Percentiles rank a stretch among this genome's conserved stretches.
These are phyloP conservation scores for Brachionus manjavacas DNA, from an alignment of 1,140 invertebrate species.

Conservation along the genomic window DNA sequence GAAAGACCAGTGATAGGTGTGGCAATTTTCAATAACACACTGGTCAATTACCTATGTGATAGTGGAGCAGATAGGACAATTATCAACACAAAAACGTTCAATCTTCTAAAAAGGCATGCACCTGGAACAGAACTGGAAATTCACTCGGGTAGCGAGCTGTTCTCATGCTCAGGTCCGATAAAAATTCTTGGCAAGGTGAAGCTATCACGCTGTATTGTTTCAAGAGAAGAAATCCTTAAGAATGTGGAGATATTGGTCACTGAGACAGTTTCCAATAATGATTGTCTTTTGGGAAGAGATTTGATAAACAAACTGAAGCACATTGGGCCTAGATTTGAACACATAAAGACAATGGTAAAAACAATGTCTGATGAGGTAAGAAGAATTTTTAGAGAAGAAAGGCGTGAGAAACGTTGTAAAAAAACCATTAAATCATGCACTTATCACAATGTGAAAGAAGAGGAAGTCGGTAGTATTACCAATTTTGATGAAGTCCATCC, in stretches of 20 bases:
- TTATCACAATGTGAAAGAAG: not conserved
- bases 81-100: too few relatives aligned
- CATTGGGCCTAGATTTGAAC: not conserved
- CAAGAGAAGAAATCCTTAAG: not conserved
- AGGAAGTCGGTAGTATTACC: not conserved
- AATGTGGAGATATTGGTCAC: not conserved
- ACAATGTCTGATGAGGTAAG: not conserved
- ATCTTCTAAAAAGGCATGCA: too few relatives aligned
- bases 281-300: not conserved
- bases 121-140: too few relatives aligned
- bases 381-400: not conserved
- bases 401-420: not conserved
- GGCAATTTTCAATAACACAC: too few relatives aligned
- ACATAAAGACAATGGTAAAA: not conserved
- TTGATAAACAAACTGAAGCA: not conserved
- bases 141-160: too few relatives aligned
- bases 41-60: too few relatives aligned
- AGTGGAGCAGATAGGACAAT: too few relatives aligned
- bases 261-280: too few relatives aligned
- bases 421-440: not conserved
- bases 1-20: too few relatives aligned
- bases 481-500: not conserved
- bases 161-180: not conserved
- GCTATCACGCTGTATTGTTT: not conserved
- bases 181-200: not conserved